A percentile compares a stretch with the other conserved stretches of the same genome.
Conservation (phyloP, 2,113 vertebrate genomes). For the Nothocercus nigrocapillus region DNA sequence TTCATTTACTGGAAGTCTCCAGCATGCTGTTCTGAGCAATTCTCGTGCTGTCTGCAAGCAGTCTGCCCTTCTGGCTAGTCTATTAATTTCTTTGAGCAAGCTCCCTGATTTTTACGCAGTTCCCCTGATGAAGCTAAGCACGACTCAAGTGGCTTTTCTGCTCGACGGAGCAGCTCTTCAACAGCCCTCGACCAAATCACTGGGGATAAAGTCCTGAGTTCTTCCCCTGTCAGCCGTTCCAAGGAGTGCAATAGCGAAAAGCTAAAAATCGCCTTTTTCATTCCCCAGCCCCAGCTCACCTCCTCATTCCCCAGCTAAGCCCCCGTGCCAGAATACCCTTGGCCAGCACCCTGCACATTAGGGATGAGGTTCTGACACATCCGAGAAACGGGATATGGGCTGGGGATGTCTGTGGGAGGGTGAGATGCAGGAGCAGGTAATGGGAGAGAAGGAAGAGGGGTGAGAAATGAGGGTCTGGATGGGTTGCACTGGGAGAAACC, state of each 20-base stretch:
- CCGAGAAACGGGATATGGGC: neutral
- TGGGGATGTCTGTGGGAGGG: neutral
- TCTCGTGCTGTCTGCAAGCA: slow-evolving; percentile 9
- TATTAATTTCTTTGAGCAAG: slow-evolving; percentile 46
- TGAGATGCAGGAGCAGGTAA: neutral
- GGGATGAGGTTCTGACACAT: neutral
- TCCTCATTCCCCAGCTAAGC: too few species aligned
- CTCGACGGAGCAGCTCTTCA: neutral
- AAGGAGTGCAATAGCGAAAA: neutral
- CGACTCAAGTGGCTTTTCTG: neutral
- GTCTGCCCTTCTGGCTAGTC: slow-evolving; percentile 16
- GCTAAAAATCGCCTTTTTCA: neutral
- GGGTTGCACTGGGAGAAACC: neutral
- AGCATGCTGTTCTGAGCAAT: slow-evolving; percentile 6
- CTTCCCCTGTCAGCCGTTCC: neutral
- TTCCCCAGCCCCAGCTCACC: too few species aligned
- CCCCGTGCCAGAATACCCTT: neutral
- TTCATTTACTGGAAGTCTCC: slow-evolving; percentile 65
- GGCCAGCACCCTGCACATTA: neutral
- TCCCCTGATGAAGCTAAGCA: slow-evolving; percentile 50
- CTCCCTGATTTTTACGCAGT: slow-evolving; percentile 39
- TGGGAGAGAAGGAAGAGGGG: neutral
- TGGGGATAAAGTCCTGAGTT: neutral
- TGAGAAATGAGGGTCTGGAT: fast-evolving
- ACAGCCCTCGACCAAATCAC: neutral